Evolutionary conservation across 2,113 vertebrate genomes (phyloP).

Genomic region (Artemisiospiza belli): DNA sequence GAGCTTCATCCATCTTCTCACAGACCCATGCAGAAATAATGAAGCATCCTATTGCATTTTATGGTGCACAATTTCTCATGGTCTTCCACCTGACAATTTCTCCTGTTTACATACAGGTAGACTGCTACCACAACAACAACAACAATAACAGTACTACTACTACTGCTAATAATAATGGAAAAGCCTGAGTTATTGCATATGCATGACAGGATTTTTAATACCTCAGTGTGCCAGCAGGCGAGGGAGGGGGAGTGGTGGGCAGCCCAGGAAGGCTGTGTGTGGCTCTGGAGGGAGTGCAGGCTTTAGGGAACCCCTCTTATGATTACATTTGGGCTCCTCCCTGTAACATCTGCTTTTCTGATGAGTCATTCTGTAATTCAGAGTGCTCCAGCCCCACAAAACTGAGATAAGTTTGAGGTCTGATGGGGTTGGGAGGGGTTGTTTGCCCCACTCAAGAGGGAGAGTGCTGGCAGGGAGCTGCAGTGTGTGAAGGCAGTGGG

Average conservation of each 20-base stretch:
- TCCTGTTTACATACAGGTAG: neutral
- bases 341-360: neutral
- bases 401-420: rapidly evolving
- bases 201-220: neutral
- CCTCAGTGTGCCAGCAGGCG: neutral
- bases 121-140: neutral
- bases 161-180: neutral
- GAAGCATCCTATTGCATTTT: neutral
- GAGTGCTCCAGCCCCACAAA: neutral
- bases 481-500: neutral
- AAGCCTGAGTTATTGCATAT: neutral
- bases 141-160: neutral
- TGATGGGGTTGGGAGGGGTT: rapidly evolving
- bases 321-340: neutral
- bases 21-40: neutral
- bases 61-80: neutral
- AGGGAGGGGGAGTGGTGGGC: neutral
- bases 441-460: rapidly evolving
- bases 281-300: neutral
- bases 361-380: neutral
- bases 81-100: neutral
- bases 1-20: neutral
- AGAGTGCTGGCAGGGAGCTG: neutral
- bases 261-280: rapidly evolving
- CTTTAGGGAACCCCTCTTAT: neutral